Base-by-base conservation (phyloP, 2,888 invertebrate genomes). In the Nomada lathburiana region DNA sequence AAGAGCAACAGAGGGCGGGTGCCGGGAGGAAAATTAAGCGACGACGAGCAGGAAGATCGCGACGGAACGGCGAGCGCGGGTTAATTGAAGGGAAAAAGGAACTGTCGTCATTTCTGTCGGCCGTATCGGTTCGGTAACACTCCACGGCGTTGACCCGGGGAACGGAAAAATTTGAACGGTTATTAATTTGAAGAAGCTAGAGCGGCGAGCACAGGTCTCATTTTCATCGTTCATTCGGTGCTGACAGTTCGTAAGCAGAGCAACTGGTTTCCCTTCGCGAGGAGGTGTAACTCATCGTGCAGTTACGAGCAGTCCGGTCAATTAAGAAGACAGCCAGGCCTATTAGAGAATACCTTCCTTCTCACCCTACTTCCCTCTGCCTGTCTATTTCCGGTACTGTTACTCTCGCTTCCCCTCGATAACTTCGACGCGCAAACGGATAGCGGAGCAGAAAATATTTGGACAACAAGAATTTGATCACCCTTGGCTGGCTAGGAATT, bases 311-410 rank as follows among this genome's bases (percentile, higher is more conserved):
- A 71, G 72, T 77, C 60, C 72, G 73, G 80, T 83, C 85, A 78
- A 86, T 86, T 83, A 83, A 86, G 85, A 75, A 73, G 83, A 86
- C 86, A 86, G 77, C 81, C 65, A 29, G 64, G 64, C 47, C 81
- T 81, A 79, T 79, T 70, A 62, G 74, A 64, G 67, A 47, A 65
- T 79, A 60, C 59, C 70, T 10, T 60, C n/a, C 64, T 29, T 60
- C 62, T 50, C 59, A 16, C 47, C 68, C 23, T 57, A 29, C 18
- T 57, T 60, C 36, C 57, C 20, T 73, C 29, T 63, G 23, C 11
- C 65, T 2, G 62, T 67, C 80, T 57, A 60, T 59, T 63, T 77
- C 29, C 55, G 60, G 18, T 70, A 23, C 50, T 52, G 57, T 72
- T 72, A 42, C 42, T 50, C 44, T 10, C 29, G 36, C 13, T 42